Evolutionary conservation across 2,113 vertebrate genomes (phyloP).

Genomic region (Melospiza georgiana): DNA sequence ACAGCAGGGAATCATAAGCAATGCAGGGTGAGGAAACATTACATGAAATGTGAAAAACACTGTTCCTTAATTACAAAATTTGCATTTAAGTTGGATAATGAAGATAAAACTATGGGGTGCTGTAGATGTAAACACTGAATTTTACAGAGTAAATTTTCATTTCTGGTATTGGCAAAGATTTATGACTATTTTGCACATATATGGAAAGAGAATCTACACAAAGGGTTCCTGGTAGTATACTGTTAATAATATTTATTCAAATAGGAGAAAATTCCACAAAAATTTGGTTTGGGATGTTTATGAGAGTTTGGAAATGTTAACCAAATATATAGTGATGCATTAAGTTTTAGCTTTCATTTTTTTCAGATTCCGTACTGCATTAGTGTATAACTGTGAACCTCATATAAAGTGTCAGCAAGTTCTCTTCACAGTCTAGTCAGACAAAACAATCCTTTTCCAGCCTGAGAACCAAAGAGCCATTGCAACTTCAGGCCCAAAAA

Average conservation of each 20-base stretch:
- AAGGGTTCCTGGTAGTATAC: neutral
- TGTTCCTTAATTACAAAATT: neutral
- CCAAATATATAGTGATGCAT: neutral
- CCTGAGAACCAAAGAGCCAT: rapidly evolving
- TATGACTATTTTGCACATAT: neutral
- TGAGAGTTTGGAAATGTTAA: neutral
- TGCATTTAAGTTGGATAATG: neutral
- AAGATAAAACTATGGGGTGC: neutral
- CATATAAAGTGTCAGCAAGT: neutral
- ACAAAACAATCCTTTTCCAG: neutral
- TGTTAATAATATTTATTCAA: neutral
- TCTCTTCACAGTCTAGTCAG: neutral
- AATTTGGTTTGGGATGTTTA: neutral
- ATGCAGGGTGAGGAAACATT: neutral
- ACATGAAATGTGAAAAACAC: neutral
- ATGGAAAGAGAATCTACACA: neutral
- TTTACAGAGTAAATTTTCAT: neutral
- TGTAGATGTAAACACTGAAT: neutral
- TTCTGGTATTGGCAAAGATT: neutral
- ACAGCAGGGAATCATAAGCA: neutral
- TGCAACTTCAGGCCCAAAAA: neutral
- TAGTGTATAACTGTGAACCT: neutral
- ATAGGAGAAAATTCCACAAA: neutral
- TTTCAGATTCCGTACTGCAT: neutral
- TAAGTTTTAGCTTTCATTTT: neutral